phyloP scores from a whole-genome alignment of 2,888 invertebrate species.

The Idaea biselata region DNA sequence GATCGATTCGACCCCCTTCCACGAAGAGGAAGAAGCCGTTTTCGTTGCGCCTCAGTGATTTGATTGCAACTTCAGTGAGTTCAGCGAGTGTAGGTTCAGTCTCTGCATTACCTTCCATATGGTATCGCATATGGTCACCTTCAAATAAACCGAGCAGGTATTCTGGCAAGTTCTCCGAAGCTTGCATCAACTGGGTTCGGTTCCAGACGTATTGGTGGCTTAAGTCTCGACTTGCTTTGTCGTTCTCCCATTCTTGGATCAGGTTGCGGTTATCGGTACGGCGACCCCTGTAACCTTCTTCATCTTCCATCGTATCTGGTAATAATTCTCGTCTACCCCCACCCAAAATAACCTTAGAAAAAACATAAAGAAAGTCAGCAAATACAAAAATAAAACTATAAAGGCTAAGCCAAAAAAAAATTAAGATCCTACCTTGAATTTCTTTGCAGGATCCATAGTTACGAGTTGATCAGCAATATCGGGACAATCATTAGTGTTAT shows the following conservation, averaged over 20 bases:
- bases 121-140: constrained; percentile 83
- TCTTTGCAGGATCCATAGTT: constrained; percentile 80
- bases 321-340: constrained; percentile 86
- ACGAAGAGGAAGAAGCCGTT: constrained; percentile 89
- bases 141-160: constrained; percentile 84
- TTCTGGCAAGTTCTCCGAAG: constrained; percentile 74
- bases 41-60: constrained; percentile 81
- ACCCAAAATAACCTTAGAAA: constrained; percentile 83
- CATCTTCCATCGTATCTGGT: constrained; percentile 76
- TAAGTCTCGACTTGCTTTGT: constrained; percentile 56
- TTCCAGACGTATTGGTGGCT: constrained; percentile 80
- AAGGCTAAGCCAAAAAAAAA: constrained; percentile 35
- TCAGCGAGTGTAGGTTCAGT: constrained; percentile 72
- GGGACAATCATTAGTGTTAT: constrained; percentile 53
- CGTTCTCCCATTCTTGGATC: constrained; percentile 83
- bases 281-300: constrained; percentile 65
- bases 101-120: constrained; percentile 73
- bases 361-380: not conserved
- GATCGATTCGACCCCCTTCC: constrained; percentile 84
- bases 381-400: not conserved
- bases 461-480: constrained; percentile 88
- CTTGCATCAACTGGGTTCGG: constrained; percentile 74
- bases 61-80: constrained; percentile 82
- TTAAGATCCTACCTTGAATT: constrained; percentile 78
- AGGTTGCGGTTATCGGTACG: constrained; percentile 83